Evolutionary conservation across 1,140 invertebrate genomes (phyloP).

Genomic region (Branchinecta lindahli): DNA sequence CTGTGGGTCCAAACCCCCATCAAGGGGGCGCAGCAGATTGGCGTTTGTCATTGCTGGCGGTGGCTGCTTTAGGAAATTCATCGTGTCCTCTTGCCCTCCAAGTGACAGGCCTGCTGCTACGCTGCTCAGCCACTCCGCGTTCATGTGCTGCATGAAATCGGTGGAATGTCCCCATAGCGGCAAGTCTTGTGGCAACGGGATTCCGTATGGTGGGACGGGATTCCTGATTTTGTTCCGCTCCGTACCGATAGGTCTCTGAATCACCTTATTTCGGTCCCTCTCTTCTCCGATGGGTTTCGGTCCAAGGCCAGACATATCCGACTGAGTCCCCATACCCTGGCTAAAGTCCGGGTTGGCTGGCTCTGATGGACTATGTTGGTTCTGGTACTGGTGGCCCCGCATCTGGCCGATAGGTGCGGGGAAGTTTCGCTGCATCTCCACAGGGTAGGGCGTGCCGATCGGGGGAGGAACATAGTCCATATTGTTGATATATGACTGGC

Average conservation of each 20-base stretch:
- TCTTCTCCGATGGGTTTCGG: neutral
- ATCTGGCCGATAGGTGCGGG: neutral
- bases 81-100: neutral
- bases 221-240: neutral
- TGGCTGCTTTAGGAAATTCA: constrained; percentile 3
- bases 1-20: neutral
- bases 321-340: neutral
- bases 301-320: neutral
- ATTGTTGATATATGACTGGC: constrained; percentile 5
- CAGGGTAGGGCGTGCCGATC: constrained; percentile 17
- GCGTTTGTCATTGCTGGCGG: neutral
- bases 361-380: neutral
- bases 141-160: neutral
- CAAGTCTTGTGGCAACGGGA: neutral
- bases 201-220: neutral
- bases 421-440: neutral
- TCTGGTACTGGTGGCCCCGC: neutral
- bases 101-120: neutral
- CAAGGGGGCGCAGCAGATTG: neutral
- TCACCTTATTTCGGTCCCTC: neutral
- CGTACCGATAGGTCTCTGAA: neutral
- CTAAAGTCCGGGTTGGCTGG: neutral
- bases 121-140: neutral
- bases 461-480: constrained; percentile 16
- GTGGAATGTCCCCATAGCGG: neutral